Percentiles rank a stretch among this genome's conserved stretches.
Evolutionary conservation across 2,888 invertebrate genomes (phyloP).

Genomic region (Chironomus tentans): DNA sequence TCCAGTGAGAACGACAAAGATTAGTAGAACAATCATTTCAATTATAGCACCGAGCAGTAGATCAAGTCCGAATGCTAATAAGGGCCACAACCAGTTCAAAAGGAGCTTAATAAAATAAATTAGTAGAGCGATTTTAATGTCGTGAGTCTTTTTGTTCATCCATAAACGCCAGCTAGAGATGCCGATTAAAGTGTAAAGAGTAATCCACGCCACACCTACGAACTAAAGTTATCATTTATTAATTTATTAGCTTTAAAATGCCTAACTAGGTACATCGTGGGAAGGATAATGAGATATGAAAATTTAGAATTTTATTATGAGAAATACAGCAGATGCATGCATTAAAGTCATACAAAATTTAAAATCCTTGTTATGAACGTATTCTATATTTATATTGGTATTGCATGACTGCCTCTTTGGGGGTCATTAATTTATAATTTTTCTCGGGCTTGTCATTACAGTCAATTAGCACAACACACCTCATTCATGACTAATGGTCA

Average conservation of each 20-base stretch:
- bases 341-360: background rate
- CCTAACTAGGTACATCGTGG: too few relatives aligned
- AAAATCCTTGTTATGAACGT: background rate
- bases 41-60: background rate
- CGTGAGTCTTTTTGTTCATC: too few relatives aligned
- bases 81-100: background rate
- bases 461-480: too few relatives aligned
- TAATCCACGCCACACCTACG: background rate
- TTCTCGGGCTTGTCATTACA: too few relatives aligned
- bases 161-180: background rate
- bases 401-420: too few relatives aligned
- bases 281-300: too few relatives aligned
- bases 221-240: background rate
- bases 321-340: too few relatives aligned
- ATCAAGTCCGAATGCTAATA: background rate
- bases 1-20: background rate
- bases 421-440: too few relatives aligned
- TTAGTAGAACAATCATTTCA: background rate
- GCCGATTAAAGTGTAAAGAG: background rate
- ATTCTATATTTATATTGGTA: too few relatives aligned
- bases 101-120: background rate
- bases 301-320: too few relatives aligned
- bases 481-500: too few relatives aligned
- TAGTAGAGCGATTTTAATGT: background rate
- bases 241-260: background rate